Percentiles rank a stretch among this genome's conserved stretches.
These are phyloP conservation scores for Cheilinus undulatus DNA, from an alignment of 2,113 vertebrate species.

Conservation along the genomic window DNA sequence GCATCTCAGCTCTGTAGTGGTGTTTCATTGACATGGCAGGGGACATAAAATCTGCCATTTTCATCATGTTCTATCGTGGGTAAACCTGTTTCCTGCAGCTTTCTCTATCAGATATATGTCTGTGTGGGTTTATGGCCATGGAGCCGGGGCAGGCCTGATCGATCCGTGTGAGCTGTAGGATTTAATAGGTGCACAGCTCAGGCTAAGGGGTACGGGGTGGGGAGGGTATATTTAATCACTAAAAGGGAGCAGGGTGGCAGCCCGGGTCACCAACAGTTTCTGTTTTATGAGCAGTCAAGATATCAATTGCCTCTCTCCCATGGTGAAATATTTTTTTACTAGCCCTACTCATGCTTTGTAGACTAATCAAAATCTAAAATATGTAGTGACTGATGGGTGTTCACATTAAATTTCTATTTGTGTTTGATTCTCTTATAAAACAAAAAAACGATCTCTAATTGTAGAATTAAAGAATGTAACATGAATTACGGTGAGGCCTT, in stretches of 20 bases:
- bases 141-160: constrained; percentile 69
- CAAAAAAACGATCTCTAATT: too few relatives aligned
- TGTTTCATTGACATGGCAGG: constrained; percentile 65
- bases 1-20: constrained; percentile 51
- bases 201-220: constrained; percentile 50
- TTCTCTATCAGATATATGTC: constrained; percentile 76
- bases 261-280: constrained; percentile 66
- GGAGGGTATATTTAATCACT: constrained; percentile 77
- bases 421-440: too few relatives aligned
- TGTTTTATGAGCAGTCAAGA: constrained; percentile 67
- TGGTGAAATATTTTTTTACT: constrained; percentile 31
- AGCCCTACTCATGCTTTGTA: constrained; percentile 6
- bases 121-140: constrained; percentile 70
- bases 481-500: too few relatives aligned
- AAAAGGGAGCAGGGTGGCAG: constrained; percentile 68
- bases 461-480: too few relatives aligned
- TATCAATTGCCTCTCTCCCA: constrained; percentile 34
- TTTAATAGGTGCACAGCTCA: constrained; percentile 78
- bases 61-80: constrained; percentile 70
- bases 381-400: neutral
- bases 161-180: constrained; percentile 72
- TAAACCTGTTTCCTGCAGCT: constrained; percentile 77
- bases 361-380: constrained; percentile 5
- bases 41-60: constrained; percentile 78
- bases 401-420: too few relatives aligned